Conservation (phyloP, 2,888 invertebrate species). For the Xylophagus ater region DNA sequence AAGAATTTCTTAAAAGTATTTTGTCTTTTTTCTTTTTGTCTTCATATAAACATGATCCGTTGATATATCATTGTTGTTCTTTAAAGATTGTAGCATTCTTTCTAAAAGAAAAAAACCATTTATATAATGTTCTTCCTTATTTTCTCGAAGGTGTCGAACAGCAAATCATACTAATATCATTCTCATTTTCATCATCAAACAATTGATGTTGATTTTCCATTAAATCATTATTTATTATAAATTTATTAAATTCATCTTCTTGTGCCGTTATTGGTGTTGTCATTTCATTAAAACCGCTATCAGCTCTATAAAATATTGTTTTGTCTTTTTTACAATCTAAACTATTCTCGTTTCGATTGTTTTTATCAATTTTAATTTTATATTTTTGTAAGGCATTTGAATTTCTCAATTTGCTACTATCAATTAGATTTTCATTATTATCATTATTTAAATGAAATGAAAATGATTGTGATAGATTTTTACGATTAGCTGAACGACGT, state of each 20-base stretch:
- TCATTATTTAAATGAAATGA: conserved; percentile 25
- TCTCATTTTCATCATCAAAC: background rate
- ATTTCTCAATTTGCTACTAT: background rate
- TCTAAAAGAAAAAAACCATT: no score
- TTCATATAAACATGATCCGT: no score
- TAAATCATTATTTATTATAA: no score
- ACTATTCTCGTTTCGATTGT: background rate
- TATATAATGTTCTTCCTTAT: no score
- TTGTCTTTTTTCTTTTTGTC: no score
- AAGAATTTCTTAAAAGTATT: no score
- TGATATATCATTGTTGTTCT: no score
- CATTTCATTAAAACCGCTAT: conserved; percentile 38
- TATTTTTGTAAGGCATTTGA: background rate
- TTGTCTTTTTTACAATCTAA: conserved; percentile 3
- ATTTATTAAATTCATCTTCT: conserved; percentile 11
- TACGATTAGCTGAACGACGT: conserved; percentile 32
- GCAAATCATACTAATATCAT: conserved; percentile 18
- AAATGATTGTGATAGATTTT: conserved; percentile 37
- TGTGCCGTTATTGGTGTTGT: conserved; percentile 23
- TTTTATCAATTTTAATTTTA: background rate
- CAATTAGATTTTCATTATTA: conserved; percentile 9
- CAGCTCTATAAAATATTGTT: conserved; percentile 27
- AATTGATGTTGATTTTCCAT: background rate
- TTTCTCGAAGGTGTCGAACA: conserved; percentile 20
- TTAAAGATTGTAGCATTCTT: no score